Conservation (phyloP, 2,888 invertebrate genomes). For the Notocelia uddmanniana region DNA sequence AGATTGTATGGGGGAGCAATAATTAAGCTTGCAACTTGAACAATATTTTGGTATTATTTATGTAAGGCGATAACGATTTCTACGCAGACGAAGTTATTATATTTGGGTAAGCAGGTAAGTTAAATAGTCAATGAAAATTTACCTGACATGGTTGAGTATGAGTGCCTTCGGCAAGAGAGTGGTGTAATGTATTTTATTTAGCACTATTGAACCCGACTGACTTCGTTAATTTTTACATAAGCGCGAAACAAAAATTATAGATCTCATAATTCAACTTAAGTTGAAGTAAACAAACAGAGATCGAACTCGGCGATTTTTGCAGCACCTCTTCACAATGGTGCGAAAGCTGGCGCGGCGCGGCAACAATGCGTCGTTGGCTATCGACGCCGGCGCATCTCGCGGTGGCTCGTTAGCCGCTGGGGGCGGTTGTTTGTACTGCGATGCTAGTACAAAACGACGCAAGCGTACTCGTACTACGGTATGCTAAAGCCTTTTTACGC, state of each 20-base stretch:
- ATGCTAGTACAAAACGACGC: conserved; percentile 48
- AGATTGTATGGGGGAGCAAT: too few relatives aligned
- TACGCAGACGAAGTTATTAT: too few relatives aligned
- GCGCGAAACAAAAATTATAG: conserved; percentile 39
- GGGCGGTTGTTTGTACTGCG: conserved; percentile 75
- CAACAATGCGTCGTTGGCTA: conserved; percentile 81
- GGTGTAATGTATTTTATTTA: neutral
- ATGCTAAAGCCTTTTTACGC: conserved; percentile 13
- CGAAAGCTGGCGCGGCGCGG: conserved; percentile 82
- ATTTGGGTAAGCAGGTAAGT: neutral
- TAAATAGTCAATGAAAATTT: neutral
- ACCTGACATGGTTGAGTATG: neutral
- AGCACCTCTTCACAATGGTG: conserved; percentile 82
- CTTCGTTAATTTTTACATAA: neutral
- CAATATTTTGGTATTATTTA: too few relatives aligned
- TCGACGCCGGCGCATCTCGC: conserved; percentile 79
- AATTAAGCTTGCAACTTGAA: too few relatives aligned
- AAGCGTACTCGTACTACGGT: conserved; percentile 11
- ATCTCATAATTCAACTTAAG: conserved; percentile 61
- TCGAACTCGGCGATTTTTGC: conserved; percentile 73
- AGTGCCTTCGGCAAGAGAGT: neutral
- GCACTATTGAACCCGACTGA: neutral
- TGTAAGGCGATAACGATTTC: too few relatives aligned
- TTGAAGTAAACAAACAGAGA: conserved; percentile 82
- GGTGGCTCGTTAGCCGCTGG: conserved; percentile 81